Evolutionary conservation across 2,113 vertebrate genomes (phyloP).

Genomic region (Trichechus manatus): DNA sequence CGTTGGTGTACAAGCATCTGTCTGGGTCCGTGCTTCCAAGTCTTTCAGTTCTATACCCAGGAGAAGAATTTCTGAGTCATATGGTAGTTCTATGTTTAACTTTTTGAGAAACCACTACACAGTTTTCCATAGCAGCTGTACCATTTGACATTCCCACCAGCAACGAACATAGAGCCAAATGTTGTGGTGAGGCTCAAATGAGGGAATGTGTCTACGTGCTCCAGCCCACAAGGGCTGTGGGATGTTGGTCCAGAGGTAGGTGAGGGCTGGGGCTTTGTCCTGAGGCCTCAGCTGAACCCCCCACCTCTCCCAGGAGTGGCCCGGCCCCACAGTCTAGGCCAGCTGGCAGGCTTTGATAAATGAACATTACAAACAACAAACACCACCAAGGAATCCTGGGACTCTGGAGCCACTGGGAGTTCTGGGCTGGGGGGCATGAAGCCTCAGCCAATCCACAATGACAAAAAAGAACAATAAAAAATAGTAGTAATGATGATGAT

Average conservation of each 20-base stretch:
- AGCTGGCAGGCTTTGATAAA: slow-evolving; percentile 72
- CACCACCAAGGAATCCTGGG: background rate
- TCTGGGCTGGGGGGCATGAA: background rate
- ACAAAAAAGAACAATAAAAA: background rate
- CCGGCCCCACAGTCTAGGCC: background rate
- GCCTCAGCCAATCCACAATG: background rate
- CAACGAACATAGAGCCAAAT: background rate
- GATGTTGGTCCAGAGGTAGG: background rate
- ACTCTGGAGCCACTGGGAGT: background rate
- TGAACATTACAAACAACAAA: background rate
- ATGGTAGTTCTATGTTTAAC: background rate
- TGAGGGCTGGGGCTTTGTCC: background rate
- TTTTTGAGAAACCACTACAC: background rate
- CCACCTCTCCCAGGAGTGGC: background rate
- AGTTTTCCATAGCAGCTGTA: background rate
- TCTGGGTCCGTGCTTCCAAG: background rate
- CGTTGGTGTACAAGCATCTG: background rate
- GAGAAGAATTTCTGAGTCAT: background rate
- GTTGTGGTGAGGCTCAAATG: fast-evolving
- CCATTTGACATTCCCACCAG: background rate
- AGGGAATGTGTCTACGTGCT: too few relatives aligned
- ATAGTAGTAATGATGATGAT: background rate
- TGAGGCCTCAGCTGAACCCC: background rate
- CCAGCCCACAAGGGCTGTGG: background rate
- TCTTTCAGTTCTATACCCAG: background rate